These are phyloP conservation scores for Odontothrips loti DNA, from an alignment of 2,888 invertebrate genomes.

Conservation along the genomic window DNA sequence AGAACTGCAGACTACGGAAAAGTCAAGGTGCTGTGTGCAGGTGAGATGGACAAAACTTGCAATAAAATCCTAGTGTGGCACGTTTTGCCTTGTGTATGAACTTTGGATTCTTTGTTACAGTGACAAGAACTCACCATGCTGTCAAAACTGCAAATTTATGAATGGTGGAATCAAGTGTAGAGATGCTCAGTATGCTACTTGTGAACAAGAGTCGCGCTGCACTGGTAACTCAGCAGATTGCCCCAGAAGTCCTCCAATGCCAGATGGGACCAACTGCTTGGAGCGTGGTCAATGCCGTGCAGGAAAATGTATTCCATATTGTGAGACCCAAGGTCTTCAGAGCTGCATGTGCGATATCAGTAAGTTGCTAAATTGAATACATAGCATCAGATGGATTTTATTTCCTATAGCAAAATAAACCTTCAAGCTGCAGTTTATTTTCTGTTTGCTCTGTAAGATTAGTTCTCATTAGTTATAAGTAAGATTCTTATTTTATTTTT, in stretches of 20 bases:
- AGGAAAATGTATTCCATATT: conserved; percentile 92
- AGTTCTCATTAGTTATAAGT: background rate
- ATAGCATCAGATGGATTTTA: background rate
- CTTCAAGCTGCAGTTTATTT: background rate
- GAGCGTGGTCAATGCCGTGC: conserved; percentile 85
- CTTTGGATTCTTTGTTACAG: conserved; percentile 49
- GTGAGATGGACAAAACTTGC: conserved; percentile 46
- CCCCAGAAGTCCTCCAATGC: conserved; percentile 80
- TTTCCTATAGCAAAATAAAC: background rate
- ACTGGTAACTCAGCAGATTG: conserved; percentile 78
- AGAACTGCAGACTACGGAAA: conserved; percentile 80
- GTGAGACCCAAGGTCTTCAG: conserved; percentile 86
- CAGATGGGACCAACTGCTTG: conserved; percentile 81
- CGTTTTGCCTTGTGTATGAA: conserved; percentile 6
- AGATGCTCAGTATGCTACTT: conserved; percentile 85
- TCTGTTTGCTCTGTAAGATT: background rate
- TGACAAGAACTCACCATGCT: conserved; percentile 95
- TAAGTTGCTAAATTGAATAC: conserved; percentile 46
- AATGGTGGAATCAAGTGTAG: conserved; percentile 77
- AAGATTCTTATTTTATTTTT: too few species aligned
- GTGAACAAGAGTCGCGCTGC: conserved; percentile 87
- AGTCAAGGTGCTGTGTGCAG: conserved; percentile 85
- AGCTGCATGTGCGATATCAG: conserved; percentile 96
- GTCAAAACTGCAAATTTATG: conserved; percentile 86
- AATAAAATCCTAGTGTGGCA: background rate